Evolutionary conservation across 1,140 invertebrate genomes (phyloP), one percentile per base, ranked within the genome.

Genomic region (Nasonia giraulti): DNA sequence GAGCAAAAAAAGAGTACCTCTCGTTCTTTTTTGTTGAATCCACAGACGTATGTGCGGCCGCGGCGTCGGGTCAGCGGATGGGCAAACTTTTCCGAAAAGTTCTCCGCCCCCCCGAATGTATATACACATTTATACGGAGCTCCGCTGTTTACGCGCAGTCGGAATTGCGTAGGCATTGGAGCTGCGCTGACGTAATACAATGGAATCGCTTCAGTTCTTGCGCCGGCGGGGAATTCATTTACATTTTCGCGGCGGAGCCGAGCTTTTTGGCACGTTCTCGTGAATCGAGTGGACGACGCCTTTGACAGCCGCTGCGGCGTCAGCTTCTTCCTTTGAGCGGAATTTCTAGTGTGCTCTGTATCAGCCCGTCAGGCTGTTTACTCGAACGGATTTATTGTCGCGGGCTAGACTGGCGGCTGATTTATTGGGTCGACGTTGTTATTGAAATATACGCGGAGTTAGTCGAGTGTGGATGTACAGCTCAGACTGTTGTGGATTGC

Each of bases 321-420:
- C 33, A n/a, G 55, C 55, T 62, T 62, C 20, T 62, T 2, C 50
- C 27, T 76, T 75, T 83, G 10, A 75, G 55, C 17, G 55, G 20
- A 5, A 62, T 62, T n/a, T 62, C 17, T n/a, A 17, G 4, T 20
- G 4, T 55, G 1, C 44, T 12, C 2, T 50, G 14, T 50, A 14
- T 50, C 2, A 7, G 40, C 6, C 6, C 10, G 40, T 44, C 40
- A 8, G 69, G 76, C 17, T 75, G 23, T 75, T 80, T 80, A 76
- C 78, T 44, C 77, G 73, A 80, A 80, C 33, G 50, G 66, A 0
- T 75, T 62, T 80, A 80, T 84, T 84, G 31, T 84, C n/a, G 17
- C 12, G 23, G 23, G 10, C 31, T 17, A n/a, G n/a, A n/a, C n/a
- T n/a, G n/a, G n/a, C 37, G 33, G 14, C n/a, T 23, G 69, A n/a